These are phyloP conservation scores for Volucella bombylans DNA, from an alignment of 2,888 invertebrate genomes.

Conservation along the genomic window DNA sequence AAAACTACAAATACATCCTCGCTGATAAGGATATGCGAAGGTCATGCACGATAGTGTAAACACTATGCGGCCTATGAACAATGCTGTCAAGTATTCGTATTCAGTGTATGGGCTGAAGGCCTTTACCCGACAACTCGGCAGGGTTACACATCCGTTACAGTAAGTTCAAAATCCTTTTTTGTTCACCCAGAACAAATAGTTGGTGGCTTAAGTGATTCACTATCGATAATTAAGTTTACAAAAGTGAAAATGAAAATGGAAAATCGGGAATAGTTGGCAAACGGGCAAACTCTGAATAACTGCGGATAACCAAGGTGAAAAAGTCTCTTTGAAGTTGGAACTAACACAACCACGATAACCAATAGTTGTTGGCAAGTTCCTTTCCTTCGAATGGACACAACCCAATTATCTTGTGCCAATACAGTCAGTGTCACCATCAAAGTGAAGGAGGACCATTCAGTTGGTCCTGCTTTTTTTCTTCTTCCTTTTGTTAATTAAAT, in stretches of 20 bases:
- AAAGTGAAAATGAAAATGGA: slow-evolving; percentile 10
- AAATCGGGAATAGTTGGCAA: background rate
- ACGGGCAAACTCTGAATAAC: background rate
- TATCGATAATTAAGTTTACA: slow-evolving; percentile 32
- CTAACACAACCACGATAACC: no score
- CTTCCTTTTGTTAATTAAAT: slow-evolving; percentile 60
- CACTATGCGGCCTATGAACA: slow-evolving; percentile 40
- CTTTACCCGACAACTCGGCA: background rate
- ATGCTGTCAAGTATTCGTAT: background rate
- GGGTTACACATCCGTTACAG: background rate
- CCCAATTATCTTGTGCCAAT: slow-evolving; percentile 49
- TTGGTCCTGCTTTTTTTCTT: slow-evolving; percentile 1
- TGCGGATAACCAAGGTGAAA: no score
- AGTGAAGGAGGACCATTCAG: background rate
- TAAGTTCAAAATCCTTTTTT: slow-evolving; percentile 46
- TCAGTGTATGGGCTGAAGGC: slow-evolving; percentile 31
- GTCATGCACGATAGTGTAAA: slow-evolving; percentile 30
- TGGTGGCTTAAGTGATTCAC: slow-evolving; percentile 16
- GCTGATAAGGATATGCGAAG: slow-evolving; percentile 59
- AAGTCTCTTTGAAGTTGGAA: slow-evolving; percentile 16
- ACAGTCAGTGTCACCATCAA: slow-evolving; percentile 26
- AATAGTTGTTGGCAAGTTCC: background rate
- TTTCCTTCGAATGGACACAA: slow-evolving; percentile 32
- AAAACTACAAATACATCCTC: slow-evolving; percentile 49
- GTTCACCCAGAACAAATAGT: slow-evolving; percentile 7